Evolutionary conservation across 2,888 invertebrate genomes (phyloP), one percentile per base, ranked within the genome.

Genomic region (Thelaira solivaga): DNA sequence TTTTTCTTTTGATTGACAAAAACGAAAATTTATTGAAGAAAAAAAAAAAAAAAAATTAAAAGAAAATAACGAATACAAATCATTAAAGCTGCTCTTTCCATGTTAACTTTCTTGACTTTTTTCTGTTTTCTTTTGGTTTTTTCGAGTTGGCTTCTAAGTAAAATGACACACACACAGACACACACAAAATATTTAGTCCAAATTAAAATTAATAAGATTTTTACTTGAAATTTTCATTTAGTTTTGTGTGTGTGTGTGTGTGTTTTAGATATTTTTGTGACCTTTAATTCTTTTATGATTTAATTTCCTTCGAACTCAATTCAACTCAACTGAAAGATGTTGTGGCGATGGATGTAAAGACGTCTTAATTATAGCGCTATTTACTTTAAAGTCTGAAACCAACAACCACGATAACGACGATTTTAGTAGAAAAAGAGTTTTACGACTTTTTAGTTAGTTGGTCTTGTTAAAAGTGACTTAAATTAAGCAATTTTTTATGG

Each of bases 401-500:
- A 47, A 3, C 34, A 34, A 4, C n/a, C 31, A 5, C 45, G 16
- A 43, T 34, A 64, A 39, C 36, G 13, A 55, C 16, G 26, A 6
- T 61, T 55, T 72, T 39, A 39, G 47, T 41, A 29, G 55, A 64
- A 71, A 49, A 72, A 39, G 26, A 47, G 13, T 53, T 72, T 72
- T 72, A 72, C 55, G 72, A 72, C 72, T 47, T 55, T 64, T 72
- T 72, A 64, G 72, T 72, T 64, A 64, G 72, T 72, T 64, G 72
- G 55, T 72, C 72, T 72, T 64, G 55, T 72, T 72, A 73, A 61
- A 65, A 53, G n/a, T 49, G 69, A 10, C 69, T 61, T 82, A 83
- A 84, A 85, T 87, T 81, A 85, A 84, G 83, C 82, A 83, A 85
- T 86, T 86, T 86, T 86, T 87, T 83, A 87, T 87, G 85, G 87